These are phyloP conservation scores for Agrilus planipennis DNA, from an alignment of 1,140 invertebrate species.

Conservation along the genomic window DNA sequence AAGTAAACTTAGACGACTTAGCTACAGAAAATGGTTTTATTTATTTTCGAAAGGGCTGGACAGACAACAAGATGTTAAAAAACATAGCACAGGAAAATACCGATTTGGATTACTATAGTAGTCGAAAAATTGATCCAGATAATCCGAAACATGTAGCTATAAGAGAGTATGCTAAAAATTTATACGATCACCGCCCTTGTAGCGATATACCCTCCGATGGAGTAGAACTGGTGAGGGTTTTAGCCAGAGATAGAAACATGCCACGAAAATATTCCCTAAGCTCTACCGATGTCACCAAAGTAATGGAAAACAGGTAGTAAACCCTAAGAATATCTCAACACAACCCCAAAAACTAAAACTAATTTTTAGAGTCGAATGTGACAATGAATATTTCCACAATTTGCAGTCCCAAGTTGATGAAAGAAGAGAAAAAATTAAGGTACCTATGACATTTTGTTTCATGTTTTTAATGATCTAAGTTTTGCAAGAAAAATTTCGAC, in stretches of 20 bases:
- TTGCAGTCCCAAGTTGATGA: not conserved
- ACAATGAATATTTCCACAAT: not conserved
- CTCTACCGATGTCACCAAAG: slow-evolving; percentile 46
- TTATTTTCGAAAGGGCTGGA: no score
- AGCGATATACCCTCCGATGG: no score
- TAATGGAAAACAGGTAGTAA: slow-evolving; percentile 4
- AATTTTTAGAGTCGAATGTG: no score
- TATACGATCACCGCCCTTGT: no score
- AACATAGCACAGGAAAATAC: no score
- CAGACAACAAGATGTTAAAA: no score
- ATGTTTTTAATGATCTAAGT: slow-evolving; percentile 1
- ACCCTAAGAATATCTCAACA: not conserved
- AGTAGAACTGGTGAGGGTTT: slow-evolving; percentile 53
- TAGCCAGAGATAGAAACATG: slow-evolving; percentile 41
- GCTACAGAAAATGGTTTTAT: no score
- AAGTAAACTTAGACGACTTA: no score
- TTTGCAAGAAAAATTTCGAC: not conserved
- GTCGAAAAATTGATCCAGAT: no score
- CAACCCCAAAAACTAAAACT: not conserved
- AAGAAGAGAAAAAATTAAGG: not conserved
- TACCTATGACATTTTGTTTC: not conserved
- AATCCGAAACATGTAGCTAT: no score
- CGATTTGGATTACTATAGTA: no score
- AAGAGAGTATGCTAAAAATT: no score
- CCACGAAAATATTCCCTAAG: slow-evolving; percentile 35